Conservation (phyloP, 2,888 invertebrate genomes). For the Zygothrica quintamaculata region DNA sequence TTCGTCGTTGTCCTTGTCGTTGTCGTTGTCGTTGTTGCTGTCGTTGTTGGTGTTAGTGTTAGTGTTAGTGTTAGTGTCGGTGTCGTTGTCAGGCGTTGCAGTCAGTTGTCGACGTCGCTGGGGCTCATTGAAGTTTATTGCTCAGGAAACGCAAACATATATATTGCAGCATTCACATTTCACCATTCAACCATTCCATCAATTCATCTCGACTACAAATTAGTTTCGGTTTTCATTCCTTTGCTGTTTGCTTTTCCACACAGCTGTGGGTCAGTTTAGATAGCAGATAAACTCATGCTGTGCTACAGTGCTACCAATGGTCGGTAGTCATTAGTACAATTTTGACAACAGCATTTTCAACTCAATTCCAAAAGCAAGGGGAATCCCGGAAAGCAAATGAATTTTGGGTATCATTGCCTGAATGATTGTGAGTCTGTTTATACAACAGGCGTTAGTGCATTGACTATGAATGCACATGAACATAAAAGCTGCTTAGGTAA, state of each 20-base stretch:
- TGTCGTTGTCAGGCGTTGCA: conserved; percentile 15
- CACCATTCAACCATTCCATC: conserved; percentile 38
- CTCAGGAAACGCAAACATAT: conserved; percentile 74
- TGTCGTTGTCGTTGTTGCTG: conserved; percentile 18
- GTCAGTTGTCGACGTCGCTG: conserved; percentile 47
- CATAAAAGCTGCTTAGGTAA: not conserved
- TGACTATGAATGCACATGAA: not conserved
- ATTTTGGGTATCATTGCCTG: conserved; percentile 25
- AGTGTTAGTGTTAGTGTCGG: conserved; percentile 10
- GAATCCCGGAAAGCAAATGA: conserved; percentile 23
- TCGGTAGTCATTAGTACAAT: conserved; percentile 68
- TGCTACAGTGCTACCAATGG: conserved; percentile 16
- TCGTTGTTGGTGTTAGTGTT: conserved; percentile 15
- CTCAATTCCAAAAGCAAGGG: conserved; percentile 49
- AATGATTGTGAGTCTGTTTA: conserved; percentile 39
- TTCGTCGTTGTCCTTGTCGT: conserved; percentile 41
- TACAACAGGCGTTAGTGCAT: conserved; percentile 13
- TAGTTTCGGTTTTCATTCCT: conserved; percentile 52
- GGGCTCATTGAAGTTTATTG: conserved; percentile 73
- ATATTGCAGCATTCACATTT: conserved; percentile 63
- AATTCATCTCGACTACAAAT: conserved; percentile 49
- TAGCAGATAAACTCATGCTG: not conserved
- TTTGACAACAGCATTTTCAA: conserved; percentile 55
- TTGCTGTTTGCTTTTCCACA: conserved; percentile 40
- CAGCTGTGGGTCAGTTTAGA: conserved; percentile 21